phyloP scores from a whole-genome alignment of 2,797 vertebrate genomes.

The Delichon dasypus region DNA sequence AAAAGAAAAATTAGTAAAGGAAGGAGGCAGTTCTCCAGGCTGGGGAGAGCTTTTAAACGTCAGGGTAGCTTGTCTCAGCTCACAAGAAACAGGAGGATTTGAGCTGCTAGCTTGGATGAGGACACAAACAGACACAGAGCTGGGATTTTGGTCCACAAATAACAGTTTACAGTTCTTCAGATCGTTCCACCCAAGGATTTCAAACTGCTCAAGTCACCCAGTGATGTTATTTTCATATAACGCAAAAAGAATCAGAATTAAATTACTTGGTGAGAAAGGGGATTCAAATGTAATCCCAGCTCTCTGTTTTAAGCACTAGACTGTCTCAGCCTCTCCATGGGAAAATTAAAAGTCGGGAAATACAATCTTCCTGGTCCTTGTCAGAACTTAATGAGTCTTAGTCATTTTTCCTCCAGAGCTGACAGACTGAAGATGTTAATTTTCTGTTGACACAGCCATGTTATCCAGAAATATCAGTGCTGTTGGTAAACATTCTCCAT shows the following conservation, averaged over 20 bases:
- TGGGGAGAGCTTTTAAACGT: neutral
- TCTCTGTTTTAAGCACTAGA: neutral
- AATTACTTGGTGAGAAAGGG: neutral
- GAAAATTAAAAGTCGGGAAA: neutral
- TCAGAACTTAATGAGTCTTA: neutral
- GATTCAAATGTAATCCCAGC: neutral
- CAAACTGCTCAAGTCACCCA: neutral
- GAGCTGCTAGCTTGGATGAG: neutral
- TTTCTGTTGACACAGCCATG: neutral
- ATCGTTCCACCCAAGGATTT: neutral
- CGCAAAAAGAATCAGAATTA: neutral
- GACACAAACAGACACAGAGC: neutral
- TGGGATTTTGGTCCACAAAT: neutral
- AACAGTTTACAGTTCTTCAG: neutral
- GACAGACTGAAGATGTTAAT: neutral
- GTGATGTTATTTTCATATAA: neutral
- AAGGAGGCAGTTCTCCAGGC: neutral
- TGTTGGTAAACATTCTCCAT: neutral
- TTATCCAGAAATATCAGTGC: neutral
- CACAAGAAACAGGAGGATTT: neutral
- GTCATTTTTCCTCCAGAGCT: neutral
- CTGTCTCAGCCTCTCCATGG: neutral
- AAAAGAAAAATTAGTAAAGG: neutral
- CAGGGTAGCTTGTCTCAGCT: neutral
- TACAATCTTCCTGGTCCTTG: neutral